Conservation (phyloP, 2,113 vertebrate species). For the Tautogolabrus adspersus region DNA sequence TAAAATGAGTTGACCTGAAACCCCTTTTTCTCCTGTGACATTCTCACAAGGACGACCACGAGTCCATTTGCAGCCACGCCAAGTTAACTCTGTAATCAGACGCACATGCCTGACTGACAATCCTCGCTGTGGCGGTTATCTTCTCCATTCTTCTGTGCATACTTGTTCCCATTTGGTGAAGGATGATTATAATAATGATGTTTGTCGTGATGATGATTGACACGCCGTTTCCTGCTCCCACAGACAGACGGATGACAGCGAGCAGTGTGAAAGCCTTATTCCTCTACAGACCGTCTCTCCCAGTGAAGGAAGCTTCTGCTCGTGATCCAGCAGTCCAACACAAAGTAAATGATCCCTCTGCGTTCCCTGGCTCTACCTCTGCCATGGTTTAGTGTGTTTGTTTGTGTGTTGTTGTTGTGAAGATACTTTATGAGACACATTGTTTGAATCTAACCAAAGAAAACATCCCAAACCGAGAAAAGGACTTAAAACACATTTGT, state of each 20-base stretch:
- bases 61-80: slow-evolving; percentile 27
- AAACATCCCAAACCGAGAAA: too few species aligned
- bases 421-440: too few species aligned
- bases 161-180: slow-evolving; percentile 28
- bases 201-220: slow-evolving; percentile 52
- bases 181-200: slow-evolving; percentile 43
- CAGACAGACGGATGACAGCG: slow-evolving; percentile 91
- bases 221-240: background rate
- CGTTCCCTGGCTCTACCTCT: background rate
- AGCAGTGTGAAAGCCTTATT: slow-evolving; percentile 96
- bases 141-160: slow-evolving; percentile 38
- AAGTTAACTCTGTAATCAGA: slow-evolving; percentile 44
- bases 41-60: slow-evolving; percentile 44
- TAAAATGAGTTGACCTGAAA: slow-evolving; percentile 20
- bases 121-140: slow-evolving; percentile 19
- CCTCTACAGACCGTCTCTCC: slow-evolving; percentile 89
- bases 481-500: too few species aligned
- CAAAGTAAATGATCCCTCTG: slow-evolving; percentile 40
- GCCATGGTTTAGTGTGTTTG: background rate
- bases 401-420: background rate
- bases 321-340: slow-evolving; percentile 67
- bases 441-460: too few species aligned
- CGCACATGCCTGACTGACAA: slow-evolving; percentile 33
- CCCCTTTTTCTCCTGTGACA: slow-evolving; percentile 15
- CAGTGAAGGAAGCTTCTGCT: slow-evolving; percentile 80